A percentile compares a stretch with the other conserved stretches of the same genome.
phyloP scores from a whole-genome alignment of 1,140 invertebrate species.

The Drosophila tsacasi region DNA sequence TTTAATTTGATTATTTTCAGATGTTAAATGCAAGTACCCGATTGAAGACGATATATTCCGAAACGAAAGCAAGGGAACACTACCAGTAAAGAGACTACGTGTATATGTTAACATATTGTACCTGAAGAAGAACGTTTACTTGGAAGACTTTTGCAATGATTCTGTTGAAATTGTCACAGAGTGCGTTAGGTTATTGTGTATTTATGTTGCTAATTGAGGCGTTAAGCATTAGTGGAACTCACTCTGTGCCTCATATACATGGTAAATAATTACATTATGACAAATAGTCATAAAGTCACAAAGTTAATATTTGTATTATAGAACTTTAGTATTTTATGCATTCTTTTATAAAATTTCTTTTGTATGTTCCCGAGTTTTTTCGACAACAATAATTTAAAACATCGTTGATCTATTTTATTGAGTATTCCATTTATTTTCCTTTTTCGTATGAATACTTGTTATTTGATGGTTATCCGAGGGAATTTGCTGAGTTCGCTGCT shows the following conservation, averaged over 20 bases:
- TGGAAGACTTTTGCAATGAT: constrained; percentile 54
- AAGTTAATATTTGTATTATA: no score
- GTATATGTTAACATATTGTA: constrained; percentile 36
- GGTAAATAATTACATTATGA: constrained; percentile 32
- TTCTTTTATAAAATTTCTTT: no score
- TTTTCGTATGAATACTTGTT: no score
- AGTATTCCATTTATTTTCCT: no score
- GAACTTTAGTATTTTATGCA: no score
- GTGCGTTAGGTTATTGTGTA: constrained; percentile 28
- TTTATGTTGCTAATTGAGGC: constrained; percentile 40
- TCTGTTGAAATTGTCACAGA: constrained; percentile 29
- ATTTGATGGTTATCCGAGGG: no score
- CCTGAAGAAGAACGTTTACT: constrained; percentile 53
- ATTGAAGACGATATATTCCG: not conserved
- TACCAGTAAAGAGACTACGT: no score
- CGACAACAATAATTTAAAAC: no score
- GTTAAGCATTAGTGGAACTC: constrained; percentile 26
- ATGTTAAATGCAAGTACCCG: not conserved
- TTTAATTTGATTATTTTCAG: not conserved
- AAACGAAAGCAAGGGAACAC: constrained; percentile 9
- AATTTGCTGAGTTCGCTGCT: no score
- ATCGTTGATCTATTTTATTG: no score
- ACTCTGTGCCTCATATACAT: constrained; percentile 37
- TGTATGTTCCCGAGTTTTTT: no score
- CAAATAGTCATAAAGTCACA: no score